These are phyloP conservation scores for Pissodes strobi DNA, from an alignment of 1,140 invertebrate species.

Conservation along the genomic window DNA sequence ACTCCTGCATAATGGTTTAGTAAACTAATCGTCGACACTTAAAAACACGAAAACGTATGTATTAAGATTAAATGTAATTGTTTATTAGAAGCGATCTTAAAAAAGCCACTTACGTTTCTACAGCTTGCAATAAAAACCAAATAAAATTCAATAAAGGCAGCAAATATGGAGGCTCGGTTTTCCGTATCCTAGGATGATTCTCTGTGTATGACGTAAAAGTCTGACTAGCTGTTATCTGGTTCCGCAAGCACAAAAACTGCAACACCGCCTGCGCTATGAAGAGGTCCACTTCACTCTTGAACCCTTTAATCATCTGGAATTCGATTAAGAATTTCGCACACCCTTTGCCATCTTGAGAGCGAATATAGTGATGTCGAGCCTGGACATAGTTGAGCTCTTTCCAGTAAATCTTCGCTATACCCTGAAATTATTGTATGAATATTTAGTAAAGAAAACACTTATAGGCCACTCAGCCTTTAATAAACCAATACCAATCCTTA, in stretches of 20 bases:
- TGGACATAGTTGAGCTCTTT: slow-evolving; percentile 85
- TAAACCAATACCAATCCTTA: too few relatives aligned
- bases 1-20: too few relatives aligned
- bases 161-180: slow-evolving; percentile 76
- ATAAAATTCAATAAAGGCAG: slow-evolving; percentile 90
- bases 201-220: slow-evolving; percentile 82
- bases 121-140: slow-evolving; percentile 83
- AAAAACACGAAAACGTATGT: too few relatives aligned
- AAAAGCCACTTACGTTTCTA: slow-evolving; percentile 78
- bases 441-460: too few relatives aligned
- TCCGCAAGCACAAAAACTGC: slow-evolving; percentile 82
- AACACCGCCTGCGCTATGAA: slow-evolving; percentile 93
- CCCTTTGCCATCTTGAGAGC: slow-evolving; percentile 81
- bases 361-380: slow-evolving; percentile 88
- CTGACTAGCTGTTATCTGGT: slow-evolving; percentile 74
- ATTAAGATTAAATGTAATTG: too few relatives aligned
- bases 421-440: slow-evolving; percentile 41
- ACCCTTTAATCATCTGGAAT: slow-evolving; percentile 79
- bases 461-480: too few relatives aligned
- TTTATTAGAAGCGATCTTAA: too few relatives aligned
- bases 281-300: slow-evolving; percentile 85
- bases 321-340: slow-evolving; percentile 93
- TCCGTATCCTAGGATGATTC: slow-evolving; percentile 78
- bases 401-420: slow-evolving; percentile 86
- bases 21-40: too few relatives aligned